These are phyloP conservation scores for Belgica antarctica DNA, from an alignment of 2,888 invertebrate species.

Conservation along the genomic window DNA sequence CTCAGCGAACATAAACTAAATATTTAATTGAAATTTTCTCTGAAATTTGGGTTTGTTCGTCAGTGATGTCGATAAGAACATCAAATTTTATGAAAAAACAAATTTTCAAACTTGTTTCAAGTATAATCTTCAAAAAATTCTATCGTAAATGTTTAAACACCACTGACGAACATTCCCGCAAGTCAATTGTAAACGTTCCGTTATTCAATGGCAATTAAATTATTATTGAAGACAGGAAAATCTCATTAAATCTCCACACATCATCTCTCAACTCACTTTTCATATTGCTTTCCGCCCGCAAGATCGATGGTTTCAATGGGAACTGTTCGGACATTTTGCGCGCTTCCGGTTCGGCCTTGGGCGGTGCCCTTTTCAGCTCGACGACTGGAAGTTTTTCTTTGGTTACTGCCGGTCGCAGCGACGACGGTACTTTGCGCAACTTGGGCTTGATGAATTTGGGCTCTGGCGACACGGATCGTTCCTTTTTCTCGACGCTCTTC, in stretches of 20 bases:
- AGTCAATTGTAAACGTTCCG: too few relatives aligned
- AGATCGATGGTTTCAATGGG: constrained; percentile 38
- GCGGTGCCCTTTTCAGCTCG: constrained; percentile 52
- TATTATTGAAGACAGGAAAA: background rate
- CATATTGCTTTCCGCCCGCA: constrained; percentile 47
- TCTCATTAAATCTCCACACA: background rate
- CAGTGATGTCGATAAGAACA: background rate
- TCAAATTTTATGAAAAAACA: too few relatives aligned
- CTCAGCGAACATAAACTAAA: constrained; percentile 6
- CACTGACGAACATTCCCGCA: too few relatives aligned
- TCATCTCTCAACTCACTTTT: constrained; percentile 52
- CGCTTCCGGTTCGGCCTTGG: constrained; percentile 11
- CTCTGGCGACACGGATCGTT: constrained; percentile 38
- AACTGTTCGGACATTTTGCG: constrained; percentile 23
- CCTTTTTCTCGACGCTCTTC: constrained; percentile 44
- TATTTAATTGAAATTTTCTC: constrained; percentile 11
- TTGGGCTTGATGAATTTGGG: constrained; percentile 40
- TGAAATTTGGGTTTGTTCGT: background rate
- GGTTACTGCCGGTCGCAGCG: constrained; percentile 50
- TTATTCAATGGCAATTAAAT: background rate
- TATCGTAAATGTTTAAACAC: too few relatives aligned
- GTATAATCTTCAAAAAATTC: too few relatives aligned
- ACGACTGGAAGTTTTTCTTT: constrained; percentile 48
- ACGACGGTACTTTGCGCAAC: constrained; percentile 47
- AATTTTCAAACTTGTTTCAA: too few relatives aligned